phyloP scores from a whole-genome alignment of 2,113 vertebrate genomes.

The Pygoscelis adeliae region DNA sequence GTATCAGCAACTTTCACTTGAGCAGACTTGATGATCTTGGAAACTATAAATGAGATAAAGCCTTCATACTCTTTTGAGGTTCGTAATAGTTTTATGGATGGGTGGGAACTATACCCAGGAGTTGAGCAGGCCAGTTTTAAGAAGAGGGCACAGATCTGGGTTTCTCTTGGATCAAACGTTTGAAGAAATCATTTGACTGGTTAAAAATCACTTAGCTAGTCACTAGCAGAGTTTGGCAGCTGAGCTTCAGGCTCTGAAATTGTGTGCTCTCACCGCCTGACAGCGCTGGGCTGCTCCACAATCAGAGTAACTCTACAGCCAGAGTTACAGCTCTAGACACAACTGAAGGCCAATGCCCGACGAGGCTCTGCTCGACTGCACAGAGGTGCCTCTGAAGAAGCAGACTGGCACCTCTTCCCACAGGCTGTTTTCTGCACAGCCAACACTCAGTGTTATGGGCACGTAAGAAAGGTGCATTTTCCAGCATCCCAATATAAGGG shows the following conservation, averaged over 20 bases:
- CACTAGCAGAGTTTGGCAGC: not conserved
- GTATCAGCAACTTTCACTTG: not conserved
- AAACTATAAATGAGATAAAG: not conserved
- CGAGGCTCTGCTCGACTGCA: not conserved
- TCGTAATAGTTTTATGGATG: not conserved
- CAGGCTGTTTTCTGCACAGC: not conserved
- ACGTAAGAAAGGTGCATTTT: not conserved
- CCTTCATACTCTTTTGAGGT: not conserved
- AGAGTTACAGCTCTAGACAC: not conserved
- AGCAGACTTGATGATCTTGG: not conserved
- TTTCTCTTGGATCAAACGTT: not conserved
- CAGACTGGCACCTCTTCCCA: not conserved
- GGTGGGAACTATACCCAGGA: not conserved
- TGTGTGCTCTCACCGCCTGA: accelerated
- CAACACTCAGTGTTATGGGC: accelerated
- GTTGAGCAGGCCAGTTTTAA: not conserved
- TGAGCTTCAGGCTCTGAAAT: not conserved
- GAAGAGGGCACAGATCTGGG: not conserved
- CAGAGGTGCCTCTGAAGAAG: not conserved
- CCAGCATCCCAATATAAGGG: not conserved
- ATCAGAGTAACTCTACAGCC: not conserved
- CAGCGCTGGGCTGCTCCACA: not conserved
- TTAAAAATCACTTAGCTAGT: not conserved
- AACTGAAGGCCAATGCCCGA: not conserved
- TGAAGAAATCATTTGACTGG: not conserved